phyloP scores from a whole-genome alignment of 1,140 invertebrate genomes.

The Drosophila nigromelanica region DNA sequence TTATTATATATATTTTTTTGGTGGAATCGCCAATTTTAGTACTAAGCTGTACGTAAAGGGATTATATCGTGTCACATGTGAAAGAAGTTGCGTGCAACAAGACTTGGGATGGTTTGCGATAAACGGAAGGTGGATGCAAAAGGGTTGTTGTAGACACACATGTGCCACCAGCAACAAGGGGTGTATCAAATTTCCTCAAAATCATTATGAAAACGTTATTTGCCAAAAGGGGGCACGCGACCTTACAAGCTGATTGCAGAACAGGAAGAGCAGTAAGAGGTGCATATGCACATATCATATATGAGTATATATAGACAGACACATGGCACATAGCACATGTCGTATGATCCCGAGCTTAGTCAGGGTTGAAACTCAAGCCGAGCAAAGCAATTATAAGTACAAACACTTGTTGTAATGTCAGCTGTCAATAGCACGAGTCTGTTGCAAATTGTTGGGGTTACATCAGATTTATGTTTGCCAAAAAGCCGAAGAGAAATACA shows the following conservation, averaged over 20 bases:
- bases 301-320: slow-evolving; percentile 12
- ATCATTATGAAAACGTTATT: slow-evolving; percentile 49
- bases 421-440: slow-evolving; percentile 58
- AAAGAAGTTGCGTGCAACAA: slow-evolving; percentile 7
- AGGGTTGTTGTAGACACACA: slow-evolving; percentile 41
- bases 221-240: slow-evolving; percentile 26
- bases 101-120: background rate
- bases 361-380: slow-evolving; percentile 50
- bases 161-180: slow-evolving; percentile 34
- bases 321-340: slow-evolving; percentile 30
- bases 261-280: slow-evolving; percentile 18
- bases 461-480: slow-evolving; percentile 22
- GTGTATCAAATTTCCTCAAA: slow-evolving; percentile 55
- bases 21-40: slow-evolving; percentile 35
- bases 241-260: slow-evolving; percentile 4
- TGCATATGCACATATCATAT: slow-evolving; percentile 21
- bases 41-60: slow-evolving; percentile 36
- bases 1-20: slow-evolving; percentile 16
- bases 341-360: slow-evolving; percentile 13
- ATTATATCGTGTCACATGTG: slow-evolving; percentile 33
- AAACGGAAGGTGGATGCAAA: slow-evolving; percentile 18
- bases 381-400: slow-evolving; percentile 58
- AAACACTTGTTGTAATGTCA: slow-evolving; percentile 65
- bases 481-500: background rate
- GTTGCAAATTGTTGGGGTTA: slow-evolving; percentile 39